Evolutionary conservation across 2,888 invertebrate species (phyloP), one percentile per base, ranked within the genome.

Genomic region (Aspidiotus rigidus): DNA sequence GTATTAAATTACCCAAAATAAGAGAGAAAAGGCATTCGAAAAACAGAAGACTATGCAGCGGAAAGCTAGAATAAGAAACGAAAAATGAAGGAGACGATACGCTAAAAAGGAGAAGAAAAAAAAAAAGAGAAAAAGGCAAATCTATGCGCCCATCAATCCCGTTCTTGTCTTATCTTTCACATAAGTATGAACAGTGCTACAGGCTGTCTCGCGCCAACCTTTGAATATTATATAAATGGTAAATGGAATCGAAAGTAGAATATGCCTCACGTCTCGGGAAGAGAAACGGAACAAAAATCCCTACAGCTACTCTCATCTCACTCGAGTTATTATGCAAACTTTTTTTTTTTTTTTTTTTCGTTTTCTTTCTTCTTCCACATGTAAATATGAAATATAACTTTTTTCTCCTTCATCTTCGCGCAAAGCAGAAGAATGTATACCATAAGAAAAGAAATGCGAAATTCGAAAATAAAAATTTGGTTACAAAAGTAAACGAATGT

Each of bases 321-420:
- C 67, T 67, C 59, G 59, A 39, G 59, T 67, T 67, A 67, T 67
- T 67, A 67, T 67, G 67, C 67, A 59, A 67, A 67, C 60, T 67
- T 59, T 67, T 59, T 57, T 59, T 7, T 59, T n/a, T n/a, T 55
- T 55, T 55, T 55, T 55, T 55, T 55, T 55, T 55, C 17, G 7
- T 7, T 55, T 8, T 55, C 56, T 55, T 55, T 55, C 56, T 39
- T 16, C 28, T 13, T 49, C 57, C 60, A 59, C 59, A 59, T 59
- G 59, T 67, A 67, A 49, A 59, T 67, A 59, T 49, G 49, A 67
- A 49, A 59, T 60, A 49, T 67, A 67, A 67, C 67, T 67, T 67
- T 67, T 67, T 49, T 57, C 44, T 41, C 41, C 49, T 44, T 28
- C 39, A 17, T 28, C 28, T 28, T 28, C 28, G 28, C 28, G 28